Evolutionary conservation across 2,797 vertebrate genomes (phyloP), one percentile per base, ranked within the genome.

Genomic region (Periparus ater): DNA sequence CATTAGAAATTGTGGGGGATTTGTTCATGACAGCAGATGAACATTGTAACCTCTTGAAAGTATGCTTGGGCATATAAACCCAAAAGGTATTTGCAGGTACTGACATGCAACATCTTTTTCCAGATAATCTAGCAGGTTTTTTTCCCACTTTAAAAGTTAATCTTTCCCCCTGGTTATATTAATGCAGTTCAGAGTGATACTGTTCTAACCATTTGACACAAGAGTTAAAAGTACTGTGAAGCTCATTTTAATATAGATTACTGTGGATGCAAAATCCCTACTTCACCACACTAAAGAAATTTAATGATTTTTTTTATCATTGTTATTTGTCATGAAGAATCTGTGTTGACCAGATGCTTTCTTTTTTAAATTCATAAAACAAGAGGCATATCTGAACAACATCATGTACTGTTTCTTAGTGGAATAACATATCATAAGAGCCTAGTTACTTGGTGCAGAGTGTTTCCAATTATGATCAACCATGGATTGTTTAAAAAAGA

Each of bases 401-500:
- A 34, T 70, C 10, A 19, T 1, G 8, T 85, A 42, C 42, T 73
- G 38, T 78, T 92, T 85, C 70, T 81, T 91, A 50, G 53, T 25
- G 50, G 34, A 65, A n/a, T 75, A 67, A 53, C 38, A 27, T 78
- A 36, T 57, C 67, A 60, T 27, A 84, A 82, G 61, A 76, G 12
- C 47, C 7, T 54, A 8, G 32, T 63, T 92, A 57, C 29, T 51
- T 81, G 27, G 58, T 47, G 23, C 61, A 78, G 42, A 9, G 0
- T 83, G 85, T 89, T 88, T 89, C 72, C 63, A 61, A 58, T 93
- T 91, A 76, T 23, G 54, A 54, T 48, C 76, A 87, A 36, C 71
- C 57, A 16, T 67, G 42, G 71, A 60, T 90, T 67, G 32, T 93
- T 90, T 54, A 29, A 84, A 86, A 84, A 89, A 63, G 21, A 61